These are phyloP conservation scores for Athalia rosae DNA, from an alignment of 2,888 invertebrate genomes.

Conservation along the genomic window DNA sequence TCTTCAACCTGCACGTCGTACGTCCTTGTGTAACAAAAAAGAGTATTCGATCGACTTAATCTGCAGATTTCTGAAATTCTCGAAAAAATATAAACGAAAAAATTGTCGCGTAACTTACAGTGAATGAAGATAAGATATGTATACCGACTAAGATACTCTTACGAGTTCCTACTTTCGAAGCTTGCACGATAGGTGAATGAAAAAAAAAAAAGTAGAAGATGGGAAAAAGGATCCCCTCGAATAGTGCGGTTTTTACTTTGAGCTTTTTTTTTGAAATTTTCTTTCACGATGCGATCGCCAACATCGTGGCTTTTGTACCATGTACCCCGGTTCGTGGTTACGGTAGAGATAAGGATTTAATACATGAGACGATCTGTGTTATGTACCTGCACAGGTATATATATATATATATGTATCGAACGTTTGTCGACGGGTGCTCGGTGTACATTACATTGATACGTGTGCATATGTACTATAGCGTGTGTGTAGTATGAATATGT, in stretches of 20 bases:
- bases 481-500: not conserved
- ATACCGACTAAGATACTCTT: too few relatives aligned
- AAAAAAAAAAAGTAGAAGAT: not conserved
- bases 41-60: too few relatives aligned
- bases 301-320: not conserved
- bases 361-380: not conserved
- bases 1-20: too few relatives aligned
- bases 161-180: too few relatives aligned
- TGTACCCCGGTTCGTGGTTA: not conserved
- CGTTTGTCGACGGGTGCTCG: not conserved
- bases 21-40: too few relatives aligned
- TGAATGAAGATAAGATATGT: too few relatives aligned
- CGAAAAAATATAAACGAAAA: too few relatives aligned
- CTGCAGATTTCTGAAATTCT: too few relatives aligned
- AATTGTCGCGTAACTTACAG: too few relatives aligned
- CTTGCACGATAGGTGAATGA: too few relatives aligned
- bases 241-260: not conserved
- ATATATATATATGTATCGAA: not conserved
- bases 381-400: not conserved
- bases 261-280: not conserved
- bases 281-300: conserved; percentile 13
- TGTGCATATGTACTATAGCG: not conserved
- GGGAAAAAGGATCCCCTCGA: not conserved
- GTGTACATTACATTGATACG: not conserved
- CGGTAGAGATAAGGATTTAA: conserved; percentile 12